A percentile compares a stretch with the other conserved stretches of the same genome.
phyloP scores from a whole-genome alignment of 2,797 vertebrate species.

The Enteromius thamalakanensis region DNA sequence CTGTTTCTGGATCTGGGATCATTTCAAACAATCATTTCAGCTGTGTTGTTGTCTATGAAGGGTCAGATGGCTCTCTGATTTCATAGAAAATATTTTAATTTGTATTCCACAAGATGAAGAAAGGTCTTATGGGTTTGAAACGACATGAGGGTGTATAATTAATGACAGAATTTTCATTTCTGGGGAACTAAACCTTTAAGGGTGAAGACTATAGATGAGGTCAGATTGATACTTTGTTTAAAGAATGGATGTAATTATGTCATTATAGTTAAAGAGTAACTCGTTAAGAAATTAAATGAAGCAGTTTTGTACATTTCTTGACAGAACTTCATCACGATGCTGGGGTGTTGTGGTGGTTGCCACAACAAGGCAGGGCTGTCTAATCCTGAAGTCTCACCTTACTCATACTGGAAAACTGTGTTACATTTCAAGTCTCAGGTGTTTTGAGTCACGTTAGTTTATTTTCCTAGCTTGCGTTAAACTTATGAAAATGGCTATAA shows the following conservation, averaged over 20 bases:
- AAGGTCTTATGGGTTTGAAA: too few species aligned
- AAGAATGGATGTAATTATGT: background rate
- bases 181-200: too few species aligned
- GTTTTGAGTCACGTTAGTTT: background rate
- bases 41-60: too few species aligned
- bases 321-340: background rate
- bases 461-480: background rate
- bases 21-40: too few species aligned
- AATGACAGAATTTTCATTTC: too few species aligned
- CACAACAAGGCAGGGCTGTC: background rate
- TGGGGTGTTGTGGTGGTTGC: background rate
- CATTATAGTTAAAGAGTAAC: background rate
- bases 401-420: background rate
- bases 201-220: background rate
- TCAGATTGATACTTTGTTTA: conserved; percentile 14
- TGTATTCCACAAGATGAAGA: too few species aligned
- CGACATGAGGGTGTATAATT: too few species aligned
- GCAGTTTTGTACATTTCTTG: background rate
- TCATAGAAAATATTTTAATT: too few species aligned
- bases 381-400: background rate
- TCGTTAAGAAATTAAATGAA: conserved; percentile 1
- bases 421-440: background rate
- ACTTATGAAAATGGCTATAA: background rate
- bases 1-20: too few species aligned
- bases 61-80: too few species aligned